A percentile compares a stretch with the other conserved stretches of the same genome.
These are phyloP conservation scores for Lontra canadensis DNA, from an alignment of 2,113 vertebrate species.

Conservation along the genomic window DNA sequence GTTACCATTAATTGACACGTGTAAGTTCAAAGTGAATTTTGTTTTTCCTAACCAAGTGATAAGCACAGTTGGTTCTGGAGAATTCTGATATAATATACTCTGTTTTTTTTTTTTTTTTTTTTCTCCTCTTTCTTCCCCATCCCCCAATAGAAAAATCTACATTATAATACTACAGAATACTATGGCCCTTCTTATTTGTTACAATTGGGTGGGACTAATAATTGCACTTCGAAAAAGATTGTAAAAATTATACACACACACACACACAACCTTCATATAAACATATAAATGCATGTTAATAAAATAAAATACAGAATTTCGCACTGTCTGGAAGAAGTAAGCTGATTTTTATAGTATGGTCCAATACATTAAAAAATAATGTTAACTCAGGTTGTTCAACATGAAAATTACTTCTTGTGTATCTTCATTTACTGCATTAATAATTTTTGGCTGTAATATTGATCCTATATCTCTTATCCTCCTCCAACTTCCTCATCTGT, in stretches of 20 bases:
- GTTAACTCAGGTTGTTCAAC: background rate
- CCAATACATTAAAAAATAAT: background rate
- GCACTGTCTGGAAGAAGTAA: background rate
- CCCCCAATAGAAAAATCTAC: background rate
- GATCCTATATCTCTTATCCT: background rate
- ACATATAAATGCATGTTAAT: background rate
- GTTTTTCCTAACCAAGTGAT: background rate
- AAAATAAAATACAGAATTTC: conserved; percentile 6
- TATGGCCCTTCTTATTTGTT: background rate
- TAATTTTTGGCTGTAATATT: background rate
- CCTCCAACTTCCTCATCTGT: background rate
- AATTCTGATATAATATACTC: background rate
- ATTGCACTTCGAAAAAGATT: background rate
- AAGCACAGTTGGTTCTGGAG: background rate
- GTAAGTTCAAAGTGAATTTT: background rate
- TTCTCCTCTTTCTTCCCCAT: background rate
- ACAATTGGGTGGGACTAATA: background rate
- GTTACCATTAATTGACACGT: background rate
- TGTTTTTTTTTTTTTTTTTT: background rate
- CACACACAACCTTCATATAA: background rate
- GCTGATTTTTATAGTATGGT: background rate
- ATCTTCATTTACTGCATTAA: background rate
- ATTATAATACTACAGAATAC: background rate
- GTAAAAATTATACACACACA: background rate
- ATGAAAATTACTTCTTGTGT: background rate